Evolutionary conservation across 1,140 invertebrate species (phyloP).

Genomic region (Eciton burchellii): DNA sequence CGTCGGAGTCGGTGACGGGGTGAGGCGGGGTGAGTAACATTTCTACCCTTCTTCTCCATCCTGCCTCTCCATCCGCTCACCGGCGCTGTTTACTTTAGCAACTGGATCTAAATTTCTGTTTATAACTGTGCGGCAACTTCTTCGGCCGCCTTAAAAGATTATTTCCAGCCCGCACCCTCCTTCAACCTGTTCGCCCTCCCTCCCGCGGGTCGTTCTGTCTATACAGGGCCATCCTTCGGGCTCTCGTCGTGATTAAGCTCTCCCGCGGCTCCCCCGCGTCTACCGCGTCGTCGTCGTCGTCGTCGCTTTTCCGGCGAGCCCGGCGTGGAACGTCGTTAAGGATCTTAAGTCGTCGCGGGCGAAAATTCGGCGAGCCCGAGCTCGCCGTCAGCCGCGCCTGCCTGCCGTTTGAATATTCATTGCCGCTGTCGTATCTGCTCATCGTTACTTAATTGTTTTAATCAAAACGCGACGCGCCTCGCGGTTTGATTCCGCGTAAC

Average conservation of each 20-base stretch:
- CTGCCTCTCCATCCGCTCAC: too few relatives aligned
- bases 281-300: background rate
- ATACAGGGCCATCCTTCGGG: slow-evolving; percentile 10
- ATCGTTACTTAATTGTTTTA: slow-evolving; percentile 49
- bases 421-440: background rate
- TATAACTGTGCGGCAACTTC: slow-evolving; percentile 80
- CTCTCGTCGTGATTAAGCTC: slow-evolving; percentile 50
- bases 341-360: slow-evolving; percentile 55
- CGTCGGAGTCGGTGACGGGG: slow-evolving; percentile 4
- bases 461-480: slow-evolving; percentile 1
- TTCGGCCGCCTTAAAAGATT: slow-evolving; percentile 79
- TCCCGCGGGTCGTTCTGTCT: slow-evolving; percentile 20
- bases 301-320: background rate
- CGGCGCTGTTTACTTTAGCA: slow-evolving; percentile 79
- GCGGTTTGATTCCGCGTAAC: slow-evolving; percentile 4
- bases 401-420: slow-evolving; percentile 51
- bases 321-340: slow-evolving; percentile 46
- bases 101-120: slow-evolving; percentile 83
- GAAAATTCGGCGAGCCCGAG: slow-evolving; percentile 43
- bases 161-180: slow-evolving; percentile 68
- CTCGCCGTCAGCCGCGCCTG: slow-evolving; percentile 36
- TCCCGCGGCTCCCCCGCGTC: too few relatives aligned
- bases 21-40: slow-evolving; percentile 43
- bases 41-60: background rate
- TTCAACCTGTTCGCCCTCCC: slow-evolving; percentile 5